phyloP scores from a whole-genome alignment of 1,140 invertebrate species.

The Drosophila lini region DNA sequence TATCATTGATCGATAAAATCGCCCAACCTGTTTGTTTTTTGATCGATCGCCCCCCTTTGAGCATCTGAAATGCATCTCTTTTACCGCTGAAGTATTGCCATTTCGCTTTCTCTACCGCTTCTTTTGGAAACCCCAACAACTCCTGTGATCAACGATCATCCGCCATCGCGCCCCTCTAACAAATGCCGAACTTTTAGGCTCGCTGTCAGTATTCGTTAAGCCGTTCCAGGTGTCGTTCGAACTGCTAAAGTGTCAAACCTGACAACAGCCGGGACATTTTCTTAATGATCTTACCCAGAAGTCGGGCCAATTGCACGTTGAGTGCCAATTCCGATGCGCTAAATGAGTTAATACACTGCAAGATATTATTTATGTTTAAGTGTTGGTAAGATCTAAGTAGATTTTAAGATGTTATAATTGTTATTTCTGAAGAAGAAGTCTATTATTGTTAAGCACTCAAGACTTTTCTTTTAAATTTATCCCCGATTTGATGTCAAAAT shows the following conservation, averaged over 20 bases:
- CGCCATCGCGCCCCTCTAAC: slow-evolving; percentile 28
- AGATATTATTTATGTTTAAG: neutral
- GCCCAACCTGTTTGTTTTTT: slow-evolving; percentile 38
- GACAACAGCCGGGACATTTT: slow-evolving; percentile 80
- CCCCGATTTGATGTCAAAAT: neutral
- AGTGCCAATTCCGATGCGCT: slow-evolving; percentile 35
- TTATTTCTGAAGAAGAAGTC: neutral
- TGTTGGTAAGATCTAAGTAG: too few relatives aligned
- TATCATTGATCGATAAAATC: neutral
- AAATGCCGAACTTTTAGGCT: slow-evolving; percentile 78
- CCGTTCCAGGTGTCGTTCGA: slow-evolving; percentile 73
- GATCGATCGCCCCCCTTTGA: slow-evolving; percentile 53
- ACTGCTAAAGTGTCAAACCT: slow-evolving; percentile 79
- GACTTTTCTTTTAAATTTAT: neutral
- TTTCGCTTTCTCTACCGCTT: neutral
- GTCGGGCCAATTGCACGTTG: slow-evolving; percentile 35
- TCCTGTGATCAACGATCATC: slow-evolving; percentile 21
- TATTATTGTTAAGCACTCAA: neutral
- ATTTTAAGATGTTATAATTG: neutral
- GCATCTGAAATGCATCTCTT: slow-evolving; percentile 45
- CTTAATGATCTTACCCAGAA: slow-evolving; percentile 73
- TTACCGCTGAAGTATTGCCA: slow-evolving; percentile 10
- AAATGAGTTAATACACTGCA: slow-evolving; percentile 48
- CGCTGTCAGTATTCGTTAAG: slow-evolving; percentile 82
- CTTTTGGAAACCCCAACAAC: neutral